Conservation (phyloP, 2,797 vertebrate species). For the Xyrichtys novacula region DNA sequence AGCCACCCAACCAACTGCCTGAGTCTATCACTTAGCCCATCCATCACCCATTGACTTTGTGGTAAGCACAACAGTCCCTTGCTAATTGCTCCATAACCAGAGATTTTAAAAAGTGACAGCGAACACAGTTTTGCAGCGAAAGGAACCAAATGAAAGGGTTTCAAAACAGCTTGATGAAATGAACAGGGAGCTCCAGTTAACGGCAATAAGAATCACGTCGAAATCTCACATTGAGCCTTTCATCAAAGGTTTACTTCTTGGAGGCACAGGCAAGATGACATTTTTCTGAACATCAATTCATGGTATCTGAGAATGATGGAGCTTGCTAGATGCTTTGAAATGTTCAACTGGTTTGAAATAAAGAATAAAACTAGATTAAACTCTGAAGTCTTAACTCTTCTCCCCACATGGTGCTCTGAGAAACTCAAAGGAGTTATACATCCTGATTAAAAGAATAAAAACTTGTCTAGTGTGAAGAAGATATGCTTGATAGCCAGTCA, state of each 20-base stretch:
- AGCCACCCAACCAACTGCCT: conserved; percentile 69
- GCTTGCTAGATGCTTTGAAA: conserved; percentile 34
- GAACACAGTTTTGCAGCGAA: conserved; percentile 85
- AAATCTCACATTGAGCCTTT: conserved; percentile 5
- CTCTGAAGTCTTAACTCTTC: conserved; percentile 32
- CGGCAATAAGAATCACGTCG: conserved; percentile 18
- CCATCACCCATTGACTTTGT: conserved; percentile 83
- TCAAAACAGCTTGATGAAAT: conserved; percentile 38
- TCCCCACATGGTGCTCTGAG: conserved; percentile 17
- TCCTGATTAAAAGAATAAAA: conserved; percentile 44
- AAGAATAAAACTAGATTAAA: conserved; percentile 22
- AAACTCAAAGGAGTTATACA: conserved; percentile 19
- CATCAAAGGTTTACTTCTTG: conserved; percentile 14
- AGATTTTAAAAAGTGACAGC: conserved; percentile 85
- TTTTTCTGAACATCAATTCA: conserved; percentile 58
- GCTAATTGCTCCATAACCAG: conserved; percentile 92
- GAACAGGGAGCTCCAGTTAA: conserved; percentile 11
- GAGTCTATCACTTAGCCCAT: conserved; percentile 81
- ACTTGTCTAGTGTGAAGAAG: conserved; percentile 44
- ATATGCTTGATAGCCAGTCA: conserved; percentile 59
- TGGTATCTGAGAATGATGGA: conserved; percentile 31
- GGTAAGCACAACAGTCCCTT: conserved; percentile 85
- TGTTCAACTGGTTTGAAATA: conserved; percentile 23
- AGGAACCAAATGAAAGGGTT: conserved; percentile 67
- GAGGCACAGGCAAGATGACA: background rate